Evolutionary conservation across 92 coral and sea anemone species (phyloP).

Genomic region (Zoanthus solanderi): DNA sequence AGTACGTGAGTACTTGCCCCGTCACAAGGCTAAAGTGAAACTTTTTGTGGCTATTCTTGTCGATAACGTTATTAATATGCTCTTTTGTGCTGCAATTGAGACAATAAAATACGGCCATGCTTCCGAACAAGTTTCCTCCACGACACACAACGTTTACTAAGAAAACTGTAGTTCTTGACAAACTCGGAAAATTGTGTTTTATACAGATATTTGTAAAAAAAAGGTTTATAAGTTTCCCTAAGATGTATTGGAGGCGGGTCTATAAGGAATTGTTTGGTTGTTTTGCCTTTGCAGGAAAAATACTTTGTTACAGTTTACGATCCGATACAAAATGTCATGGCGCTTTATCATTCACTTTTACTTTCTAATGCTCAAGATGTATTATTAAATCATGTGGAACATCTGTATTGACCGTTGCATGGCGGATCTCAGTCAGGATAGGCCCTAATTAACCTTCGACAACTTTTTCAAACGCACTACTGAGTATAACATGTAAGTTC

Average conservation of each 20-base stretch:
- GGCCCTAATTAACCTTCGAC: no score
- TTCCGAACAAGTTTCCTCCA: neutral
- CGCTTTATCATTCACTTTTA: neutral
- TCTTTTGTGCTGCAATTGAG: neutral
- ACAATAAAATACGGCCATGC: neutral
- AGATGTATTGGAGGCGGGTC: neutral
- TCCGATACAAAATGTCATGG: neutral
- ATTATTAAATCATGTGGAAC: neutral
- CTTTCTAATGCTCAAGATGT: constrained; percentile 1
- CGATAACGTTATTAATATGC: neutral
- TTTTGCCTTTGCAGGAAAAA: neutral
- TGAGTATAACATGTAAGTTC: no score
- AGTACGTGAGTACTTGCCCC: neutral
- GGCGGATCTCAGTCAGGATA: no score
- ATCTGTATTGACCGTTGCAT: no score
- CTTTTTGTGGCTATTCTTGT: neutral
- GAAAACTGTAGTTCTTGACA: no score
- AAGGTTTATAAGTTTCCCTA: neutral
- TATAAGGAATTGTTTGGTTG: neutral
- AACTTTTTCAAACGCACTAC: no score
- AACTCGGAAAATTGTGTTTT: neutral
- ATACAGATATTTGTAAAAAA: neutral
- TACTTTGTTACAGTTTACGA: neutral
- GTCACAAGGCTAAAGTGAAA: neutral
- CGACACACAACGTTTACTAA: no score